These are phyloP conservation scores for Diplosoma virens DNA, from an alignment of 23 tunicate species.

Conservation along the genomic window DNA sequence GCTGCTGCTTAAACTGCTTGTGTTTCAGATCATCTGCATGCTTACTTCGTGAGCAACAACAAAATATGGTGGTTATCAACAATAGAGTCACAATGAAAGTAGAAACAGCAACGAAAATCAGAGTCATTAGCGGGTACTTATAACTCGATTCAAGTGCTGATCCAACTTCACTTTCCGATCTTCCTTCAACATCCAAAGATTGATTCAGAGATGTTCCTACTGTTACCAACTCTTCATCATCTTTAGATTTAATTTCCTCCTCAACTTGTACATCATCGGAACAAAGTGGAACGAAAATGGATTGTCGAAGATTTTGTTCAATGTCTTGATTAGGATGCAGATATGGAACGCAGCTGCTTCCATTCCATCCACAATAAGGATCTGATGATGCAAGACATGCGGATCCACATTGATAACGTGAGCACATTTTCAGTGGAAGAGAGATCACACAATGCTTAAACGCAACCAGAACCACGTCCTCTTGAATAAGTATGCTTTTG, in stretches of 20 bases:
- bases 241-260: background rate
- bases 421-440: slow-evolving; percentile 56
- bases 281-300: too few species aligned
- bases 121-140: background rate
- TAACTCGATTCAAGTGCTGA: background rate
- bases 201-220: background rate
- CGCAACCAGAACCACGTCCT: slow-evolving; percentile 30
- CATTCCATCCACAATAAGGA: slow-evolving; percentile 91
- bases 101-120: background rate
- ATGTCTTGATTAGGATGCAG: background rate
- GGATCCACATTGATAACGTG: slow-evolving; percentile 43
- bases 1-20: slow-evolving; percentile 32
- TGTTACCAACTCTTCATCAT: background rate
- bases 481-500: slow-evolving; percentile 26
- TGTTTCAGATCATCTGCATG: slow-evolving; percentile 3
- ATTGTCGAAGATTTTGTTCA: slow-evolving; percentile 31
- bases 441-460: slow-evolving; percentile 63
- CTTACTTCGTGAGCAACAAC: background rate
- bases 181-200: background rate
- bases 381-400: slow-evolving; percentile 69
- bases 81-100: background rate
- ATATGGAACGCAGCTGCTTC: slow-evolving; percentile 28
- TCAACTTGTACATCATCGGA: background rate
- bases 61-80: background rate
- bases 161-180: background rate